Evolutionary conservation across 2,888 invertebrate species (phyloP), one percentile per base, ranked within the genome.

Genomic region (Drosophila kambysellisi): DNA sequence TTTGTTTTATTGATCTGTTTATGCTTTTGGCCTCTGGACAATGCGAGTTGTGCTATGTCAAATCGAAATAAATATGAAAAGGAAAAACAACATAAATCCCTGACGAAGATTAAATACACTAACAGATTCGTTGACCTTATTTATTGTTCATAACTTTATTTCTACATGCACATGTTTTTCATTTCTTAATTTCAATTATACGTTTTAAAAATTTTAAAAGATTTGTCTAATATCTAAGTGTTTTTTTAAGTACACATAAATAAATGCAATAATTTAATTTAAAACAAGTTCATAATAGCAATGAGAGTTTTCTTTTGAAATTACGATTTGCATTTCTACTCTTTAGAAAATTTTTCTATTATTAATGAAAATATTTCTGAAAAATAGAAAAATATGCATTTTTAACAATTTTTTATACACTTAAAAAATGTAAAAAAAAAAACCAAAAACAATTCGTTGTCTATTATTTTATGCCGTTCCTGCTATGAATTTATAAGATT

Each of bases 1-100:
- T 76, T 63, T 71, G 70, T 70, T 87, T 87, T 88, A 84, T 84
- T 89, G 89, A 89, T 84, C 85, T 84, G 85, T 89, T 87, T 88
- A 88, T 89, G 82, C 77, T 68, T 46, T 72, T 60, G 59, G 72
- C 64, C 66, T 67, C 63, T 69, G 77, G 77, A 81, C 77, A 72
- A 72, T 69, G 62, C 43, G 51, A 63, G 52, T 60, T 60, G 35
- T 51, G 54, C 68, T 37, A 43, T 59, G 12, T 7, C 29, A 56
- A 33, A 65, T 60, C 32, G 30, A 59, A 64, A 68, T 62, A 67
- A 70, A 70, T 59, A 64, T 17, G 15, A 11, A 15, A 69, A 30
- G 65, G 53, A 65, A 48, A 53, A 68, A 48, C 39, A 57, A 46
- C 12, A 7, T 17, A 5, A 37, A 37, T 51, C 25, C 20, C 25